These are phyloP conservation scores for Grantiella picta DNA, from an alignment of 2,113 vertebrate species.

Conservation along the genomic window DNA sequence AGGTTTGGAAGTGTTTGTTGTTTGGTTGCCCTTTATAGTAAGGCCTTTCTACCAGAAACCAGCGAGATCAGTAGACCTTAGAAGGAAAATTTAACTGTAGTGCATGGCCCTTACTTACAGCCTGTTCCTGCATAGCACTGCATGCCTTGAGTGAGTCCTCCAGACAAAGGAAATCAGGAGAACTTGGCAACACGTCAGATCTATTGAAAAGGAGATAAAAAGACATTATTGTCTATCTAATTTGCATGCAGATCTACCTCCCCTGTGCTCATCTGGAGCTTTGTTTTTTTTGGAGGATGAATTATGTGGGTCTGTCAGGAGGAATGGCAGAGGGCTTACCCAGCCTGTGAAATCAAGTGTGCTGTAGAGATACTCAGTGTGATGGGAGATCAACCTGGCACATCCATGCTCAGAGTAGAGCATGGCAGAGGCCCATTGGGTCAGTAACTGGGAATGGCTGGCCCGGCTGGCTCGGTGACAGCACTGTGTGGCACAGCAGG, in stretches of 20 bases:
- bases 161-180: not conserved
- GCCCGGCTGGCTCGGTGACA: not conserved
- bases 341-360: not conserved
- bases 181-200: not conserved
- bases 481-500: not conserved
- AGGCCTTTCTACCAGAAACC: not conserved
- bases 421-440: accelerated
- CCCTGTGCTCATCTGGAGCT: not conserved
- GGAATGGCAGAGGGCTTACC: not conserved
- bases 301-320: not conserved
- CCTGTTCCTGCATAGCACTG: not conserved
- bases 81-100: not conserved
- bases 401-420: not conserved
- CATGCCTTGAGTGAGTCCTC: not conserved
- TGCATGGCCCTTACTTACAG: not conserved
- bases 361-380: not conserved
- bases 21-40: not conserved
- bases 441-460: too few relatives aligned
- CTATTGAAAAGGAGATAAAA: not conserved
- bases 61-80: not conserved
- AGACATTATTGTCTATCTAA: not conserved
- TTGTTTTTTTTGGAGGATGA: not conserved
- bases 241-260: not conserved
- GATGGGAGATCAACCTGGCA: not conserved
- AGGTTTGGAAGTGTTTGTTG: not conserved